A percentile compares a stretch with the other conserved stretches of the same genome.
Conservation (phyloP, 2,888 invertebrate genomes). For the Coenonympha arcania region DNA sequence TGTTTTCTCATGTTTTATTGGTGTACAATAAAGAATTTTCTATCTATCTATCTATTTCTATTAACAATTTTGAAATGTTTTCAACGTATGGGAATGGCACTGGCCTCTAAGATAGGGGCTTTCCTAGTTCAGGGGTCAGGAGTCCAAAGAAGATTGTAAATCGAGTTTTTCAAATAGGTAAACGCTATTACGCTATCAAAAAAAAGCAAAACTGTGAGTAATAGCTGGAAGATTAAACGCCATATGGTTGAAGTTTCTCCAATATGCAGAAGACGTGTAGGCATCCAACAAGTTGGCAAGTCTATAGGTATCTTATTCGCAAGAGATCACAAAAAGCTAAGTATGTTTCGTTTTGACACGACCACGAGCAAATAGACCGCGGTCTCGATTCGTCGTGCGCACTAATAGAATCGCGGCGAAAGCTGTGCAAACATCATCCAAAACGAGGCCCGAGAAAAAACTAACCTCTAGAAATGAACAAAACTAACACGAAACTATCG, state of each 20-base stretch:
- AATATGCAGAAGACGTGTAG: neutral
- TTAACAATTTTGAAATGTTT: too few relatives aligned
- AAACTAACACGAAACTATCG: neutral
- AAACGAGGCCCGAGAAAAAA: slow-evolving; percentile 11
- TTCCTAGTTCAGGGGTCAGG: too few relatives aligned
- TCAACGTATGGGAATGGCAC: too few relatives aligned
- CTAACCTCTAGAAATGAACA: slow-evolving; percentile 4
- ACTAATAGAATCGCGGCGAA: slow-evolving; percentile 15
- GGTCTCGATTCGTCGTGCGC: slow-evolving; percentile 8
- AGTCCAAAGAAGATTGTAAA: too few relatives aligned
- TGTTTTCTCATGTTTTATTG: too few relatives aligned
- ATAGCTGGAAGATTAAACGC: neutral
- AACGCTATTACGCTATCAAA: too few relatives aligned
- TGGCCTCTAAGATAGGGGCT: too few relatives aligned
- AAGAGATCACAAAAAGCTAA: slow-evolving; percentile 7
- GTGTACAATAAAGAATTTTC: too few relatives aligned
- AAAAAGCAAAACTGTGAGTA: too few relatives aligned
- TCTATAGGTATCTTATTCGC: neutral
- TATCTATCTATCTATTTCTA: too few relatives aligned
- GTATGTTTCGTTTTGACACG: slow-evolving; percentile 10
- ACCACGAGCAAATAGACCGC: neutral
- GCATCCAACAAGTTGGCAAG: neutral
- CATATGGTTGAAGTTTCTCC: neutral
- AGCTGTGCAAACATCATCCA: slow-evolving; percentile 17
- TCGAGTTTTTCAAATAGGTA: too few relatives aligned